Percentiles rank a stretch among this genome's conserved stretches.
These are phyloP conservation scores for Bolinopsis microptera DNA, from an alignment of 37 sponge, comb jelly and placozoan species.

Conservation along the genomic window DNA sequence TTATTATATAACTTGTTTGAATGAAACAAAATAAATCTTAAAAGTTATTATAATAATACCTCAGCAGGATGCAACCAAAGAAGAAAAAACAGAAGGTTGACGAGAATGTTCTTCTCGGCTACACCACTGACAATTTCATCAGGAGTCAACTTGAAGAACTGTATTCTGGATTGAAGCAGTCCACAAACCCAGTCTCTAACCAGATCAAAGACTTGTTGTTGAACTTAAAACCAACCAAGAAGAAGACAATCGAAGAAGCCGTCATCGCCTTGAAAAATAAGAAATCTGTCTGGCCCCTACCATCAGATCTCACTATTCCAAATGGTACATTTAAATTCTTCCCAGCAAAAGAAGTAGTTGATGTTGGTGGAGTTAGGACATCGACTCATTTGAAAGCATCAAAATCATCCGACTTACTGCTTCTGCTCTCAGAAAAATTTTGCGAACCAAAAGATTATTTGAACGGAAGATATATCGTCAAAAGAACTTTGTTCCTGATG, in stretches of 20 bases:
- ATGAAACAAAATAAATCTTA: background rate
- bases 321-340: constrained; percentile 38
- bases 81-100: constrained; percentile 21
- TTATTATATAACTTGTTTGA: no score
- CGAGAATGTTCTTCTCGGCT: background rate
- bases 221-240: background rate
- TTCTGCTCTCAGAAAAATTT: background rate
- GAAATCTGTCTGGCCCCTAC: constrained; percentile 55
- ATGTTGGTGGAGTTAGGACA: background rate
- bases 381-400: background rate
- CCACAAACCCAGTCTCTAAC: background rate
- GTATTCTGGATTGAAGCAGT: constrained; percentile 2
- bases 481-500: constrained; percentile 85
- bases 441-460: constrained; percentile 84
- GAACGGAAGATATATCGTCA: constrained; percentile 83
- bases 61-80: constrained; percentile 38
- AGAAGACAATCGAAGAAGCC: constrained; percentile 46
- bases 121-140: constrained; percentile 5
- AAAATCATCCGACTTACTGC: background rate
- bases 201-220: background rate
- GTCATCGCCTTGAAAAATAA: background rate
- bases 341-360: background rate
- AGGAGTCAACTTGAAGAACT: constrained; percentile 4
- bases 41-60: background rate
- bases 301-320: background rate